A percentile compares a stretch with the other conserved stretches of the same genome.
phyloP scores from a whole-genome alignment of 2,113 vertebrate genomes.

The Sylvia atricapilla region DNA sequence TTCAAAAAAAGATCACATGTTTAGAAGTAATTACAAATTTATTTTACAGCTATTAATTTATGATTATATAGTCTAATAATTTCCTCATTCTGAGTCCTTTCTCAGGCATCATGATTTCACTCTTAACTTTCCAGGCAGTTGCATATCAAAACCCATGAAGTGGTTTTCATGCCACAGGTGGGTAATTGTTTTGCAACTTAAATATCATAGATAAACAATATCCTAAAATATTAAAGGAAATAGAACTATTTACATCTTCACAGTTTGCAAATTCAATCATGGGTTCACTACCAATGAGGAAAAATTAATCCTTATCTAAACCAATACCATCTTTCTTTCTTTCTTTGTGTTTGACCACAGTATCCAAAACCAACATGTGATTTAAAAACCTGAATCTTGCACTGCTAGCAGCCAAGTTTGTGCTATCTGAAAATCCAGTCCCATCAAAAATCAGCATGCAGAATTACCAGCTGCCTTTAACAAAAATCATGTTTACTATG shows the following conservation, averaged over 20 bases:
- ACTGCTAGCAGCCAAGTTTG: background rate
- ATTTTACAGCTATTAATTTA: background rate
- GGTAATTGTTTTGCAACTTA: background rate
- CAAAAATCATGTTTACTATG: background rate
- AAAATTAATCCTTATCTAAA: background rate
- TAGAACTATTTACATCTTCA: background rate
- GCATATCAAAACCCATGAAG: background rate
- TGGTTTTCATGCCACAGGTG: background rate
- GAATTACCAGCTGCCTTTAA: background rate
- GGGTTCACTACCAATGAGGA: background rate
- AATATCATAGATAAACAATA: background rate
- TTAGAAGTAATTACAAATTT: background rate
- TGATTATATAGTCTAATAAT: background rate
- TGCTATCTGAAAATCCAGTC: background rate
- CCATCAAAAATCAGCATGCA: background rate
- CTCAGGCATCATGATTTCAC: background rate
- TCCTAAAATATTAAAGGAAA: background rate
- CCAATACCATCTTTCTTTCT: background rate
- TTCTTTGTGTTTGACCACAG: background rate
- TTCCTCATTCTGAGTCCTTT: background rate
- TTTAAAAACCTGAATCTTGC: background rate
- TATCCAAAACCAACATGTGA: background rate
- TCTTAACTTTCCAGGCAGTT: background rate
- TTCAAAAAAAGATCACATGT: background rate
- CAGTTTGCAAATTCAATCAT: background rate